Evolutionary conservation across 37 sponge, comb jelly and placozoan species (phyloP).

Genomic region (Amphimedon queenslandica): DNA sequence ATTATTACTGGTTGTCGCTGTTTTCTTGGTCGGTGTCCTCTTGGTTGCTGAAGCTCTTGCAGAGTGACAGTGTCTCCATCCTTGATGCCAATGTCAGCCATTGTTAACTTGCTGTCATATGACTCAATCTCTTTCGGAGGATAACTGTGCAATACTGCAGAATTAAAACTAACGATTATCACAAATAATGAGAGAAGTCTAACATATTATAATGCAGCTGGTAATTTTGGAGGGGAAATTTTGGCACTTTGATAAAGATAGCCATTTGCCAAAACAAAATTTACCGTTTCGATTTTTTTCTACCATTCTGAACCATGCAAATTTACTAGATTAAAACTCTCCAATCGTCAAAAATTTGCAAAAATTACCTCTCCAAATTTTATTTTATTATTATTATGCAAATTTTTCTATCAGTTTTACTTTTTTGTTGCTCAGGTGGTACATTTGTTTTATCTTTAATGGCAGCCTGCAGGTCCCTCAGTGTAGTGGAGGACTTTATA

Average conservation of each 20-base stretch:
- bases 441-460: constrained; percentile 52
- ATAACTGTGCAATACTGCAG: constrained; percentile 47
- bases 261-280: too few relatives aligned
- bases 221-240: too few relatives aligned
- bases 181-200: too few relatives aligned
- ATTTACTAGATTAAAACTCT: too few relatives aligned
- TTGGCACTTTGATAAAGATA: not conserved
- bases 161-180: too few relatives aligned
- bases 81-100: constrained; percentile 19
- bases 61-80: constrained; percentile 49
- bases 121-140: constrained; percentile 54
- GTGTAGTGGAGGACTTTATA: constrained; percentile 31
- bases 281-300: too few relatives aligned
- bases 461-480: constrained; percentile 32
- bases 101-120: constrained; percentile 6
- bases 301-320: not conserved
- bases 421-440: constrained; percentile 30
- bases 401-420: constrained; percentile 23
- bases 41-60: not conserved
- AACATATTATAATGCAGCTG: not conserved
- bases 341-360: not conserved
- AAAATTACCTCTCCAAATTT: too few relatives aligned
- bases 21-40: not conserved
- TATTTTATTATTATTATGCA: not conserved
- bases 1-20: too few relatives aligned